Evolutionary conservation across 2,888 invertebrate genomes (phyloP).

Genomic region (Crepidodera aurea): DNA sequence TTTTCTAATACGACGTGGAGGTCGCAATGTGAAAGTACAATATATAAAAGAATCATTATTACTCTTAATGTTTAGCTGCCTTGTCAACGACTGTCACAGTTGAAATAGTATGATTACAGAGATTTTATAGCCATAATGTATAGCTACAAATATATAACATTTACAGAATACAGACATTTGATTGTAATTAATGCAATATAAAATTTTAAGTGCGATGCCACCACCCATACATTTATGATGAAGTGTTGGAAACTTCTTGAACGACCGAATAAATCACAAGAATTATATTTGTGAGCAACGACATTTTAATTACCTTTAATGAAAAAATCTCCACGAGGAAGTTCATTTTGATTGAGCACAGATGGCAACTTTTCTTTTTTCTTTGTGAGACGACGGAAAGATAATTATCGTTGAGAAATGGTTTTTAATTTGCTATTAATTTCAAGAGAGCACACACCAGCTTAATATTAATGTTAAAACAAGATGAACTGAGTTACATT

Average conservation of each 20-base stretch:
- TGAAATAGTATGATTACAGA: too few species aligned
- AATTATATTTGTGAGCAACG: constrained; percentile 29
- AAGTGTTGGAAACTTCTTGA: not conserved
- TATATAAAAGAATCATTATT: too few species aligned
- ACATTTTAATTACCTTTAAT: constrained; percentile 32
- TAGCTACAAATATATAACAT: too few species aligned
- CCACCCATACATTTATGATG: too few species aligned
- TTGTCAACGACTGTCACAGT: too few species aligned
- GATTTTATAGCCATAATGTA: too few species aligned
- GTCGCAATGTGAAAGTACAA: too few species aligned
- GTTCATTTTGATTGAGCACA: constrained; percentile 32
- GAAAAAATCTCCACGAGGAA: constrained; percentile 24
- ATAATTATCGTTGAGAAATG: constrained; percentile 27
- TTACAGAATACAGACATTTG: too few species aligned
- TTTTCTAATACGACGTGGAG: too few species aligned
- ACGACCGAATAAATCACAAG: constrained; percentile 26
- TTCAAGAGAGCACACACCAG: constrained; percentile 9
- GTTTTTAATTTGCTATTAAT: constrained; percentile 29
- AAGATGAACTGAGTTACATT: not conserved
- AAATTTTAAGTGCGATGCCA: too few species aligned
- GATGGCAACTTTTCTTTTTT: constrained; percentile 20
- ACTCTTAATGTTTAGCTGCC: too few species aligned
- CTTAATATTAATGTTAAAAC: not conserved
- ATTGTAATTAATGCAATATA: too few species aligned
- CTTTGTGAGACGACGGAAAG: constrained; percentile 9